A percentile compares a stretch with the other conserved stretches of the same genome.
These are phyloP conservation scores for Cremastinae sp. DNA, from an alignment of 2,888 invertebrate species.

Conservation along the genomic window DNA sequence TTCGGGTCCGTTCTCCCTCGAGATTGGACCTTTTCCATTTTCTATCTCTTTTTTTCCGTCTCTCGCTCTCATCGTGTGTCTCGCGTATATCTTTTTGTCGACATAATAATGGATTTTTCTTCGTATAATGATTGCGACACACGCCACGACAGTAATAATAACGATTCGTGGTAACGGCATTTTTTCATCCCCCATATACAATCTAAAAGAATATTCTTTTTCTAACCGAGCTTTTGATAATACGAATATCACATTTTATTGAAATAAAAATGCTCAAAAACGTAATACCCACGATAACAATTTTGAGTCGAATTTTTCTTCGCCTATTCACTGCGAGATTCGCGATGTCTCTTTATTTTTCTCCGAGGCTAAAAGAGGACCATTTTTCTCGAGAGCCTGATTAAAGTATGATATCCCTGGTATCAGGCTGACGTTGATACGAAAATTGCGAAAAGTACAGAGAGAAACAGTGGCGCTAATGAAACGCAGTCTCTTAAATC, in stretches of 20 bases:
- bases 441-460: slow-evolving; percentile 12
- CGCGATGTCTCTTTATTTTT: too few species aligned
- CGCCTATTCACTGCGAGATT: too few species aligned
- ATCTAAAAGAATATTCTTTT: too few species aligned
- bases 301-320: too few species aligned
- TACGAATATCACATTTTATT: too few species aligned
- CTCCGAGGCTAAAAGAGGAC: too few species aligned
- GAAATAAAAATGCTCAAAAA: too few species aligned
- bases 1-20: slow-evolving; percentile 44
- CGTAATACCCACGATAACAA: too few species aligned
- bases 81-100: neutral
- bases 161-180: neutral
- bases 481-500: slow-evolving; percentile 44
- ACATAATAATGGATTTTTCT: slow-evolving; percentile 32
- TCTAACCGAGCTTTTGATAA: too few species aligned
- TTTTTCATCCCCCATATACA: neutral
- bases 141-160: neutral
- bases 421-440: slow-evolving; percentile 3
- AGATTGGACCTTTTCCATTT: slow-evolving; percentile 25
- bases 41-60: neutral
- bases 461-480: slow-evolving; percentile 34
- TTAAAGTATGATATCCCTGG: neutral
- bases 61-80: neutral
- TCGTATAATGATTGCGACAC: slow-evolving; percentile 33
- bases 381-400: neutral